phyloP scores from a whole-genome alignment of 2,797 vertebrate species.

The Ctenosaura bakeri region DNA sequence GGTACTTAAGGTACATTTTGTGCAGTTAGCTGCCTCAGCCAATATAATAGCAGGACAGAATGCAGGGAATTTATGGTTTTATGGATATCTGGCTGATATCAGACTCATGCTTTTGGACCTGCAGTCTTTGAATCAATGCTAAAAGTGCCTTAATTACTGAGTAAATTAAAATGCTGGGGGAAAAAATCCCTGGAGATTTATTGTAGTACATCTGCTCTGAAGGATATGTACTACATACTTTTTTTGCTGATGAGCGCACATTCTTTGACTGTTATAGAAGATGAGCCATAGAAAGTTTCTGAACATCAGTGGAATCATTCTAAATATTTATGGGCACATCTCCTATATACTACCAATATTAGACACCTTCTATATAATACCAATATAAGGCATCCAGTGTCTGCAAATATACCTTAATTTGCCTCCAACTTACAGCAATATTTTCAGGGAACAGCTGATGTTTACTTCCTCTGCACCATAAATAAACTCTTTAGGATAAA shows the following conservation, averaged over 20 bases:
- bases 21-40: too few relatives aligned
- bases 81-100: neutral
- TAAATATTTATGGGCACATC: slow-evolving; percentile 33
- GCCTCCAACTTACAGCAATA: neutral
- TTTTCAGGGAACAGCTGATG: neutral
- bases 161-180: neutral
- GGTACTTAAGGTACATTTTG: neutral
- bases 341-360: slow-evolving; percentile 15
- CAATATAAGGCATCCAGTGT: slow-evolving; percentile 28
- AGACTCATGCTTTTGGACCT: neutral
- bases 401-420: neutral
- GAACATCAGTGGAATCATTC: neutral
- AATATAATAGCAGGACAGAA: neutral
- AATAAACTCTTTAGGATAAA: slow-evolving; percentile 47
- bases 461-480: slow-evolving; percentile 13
- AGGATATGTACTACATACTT: too few relatives aligned
- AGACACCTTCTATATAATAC: slow-evolving; percentile 23
- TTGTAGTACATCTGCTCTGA: too few relatives aligned
- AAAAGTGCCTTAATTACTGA: neutral
- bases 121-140: neutral
- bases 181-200: too few relatives aligned
- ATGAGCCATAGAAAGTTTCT: neutral
- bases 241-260: neutral
- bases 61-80: neutral
- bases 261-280: neutral